phyloP scores from a whole-genome alignment of 1,140 invertebrate genomes.

The Ridgeia piscesae region DNA sequence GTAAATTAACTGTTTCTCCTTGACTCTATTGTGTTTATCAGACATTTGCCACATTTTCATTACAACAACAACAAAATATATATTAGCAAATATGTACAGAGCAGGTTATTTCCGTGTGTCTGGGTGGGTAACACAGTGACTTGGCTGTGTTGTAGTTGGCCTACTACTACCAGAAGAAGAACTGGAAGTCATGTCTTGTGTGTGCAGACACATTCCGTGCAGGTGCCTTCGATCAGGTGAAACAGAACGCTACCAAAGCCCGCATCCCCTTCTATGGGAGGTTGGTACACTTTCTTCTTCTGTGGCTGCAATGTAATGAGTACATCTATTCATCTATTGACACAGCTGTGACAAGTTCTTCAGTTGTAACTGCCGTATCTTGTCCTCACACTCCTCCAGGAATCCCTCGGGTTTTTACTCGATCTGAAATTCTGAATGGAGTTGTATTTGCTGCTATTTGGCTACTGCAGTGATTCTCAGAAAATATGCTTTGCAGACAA shows the following conservation, averaged over 20 bases:
- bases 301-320: no score
- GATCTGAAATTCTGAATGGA: no score
- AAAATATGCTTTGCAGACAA: no score
- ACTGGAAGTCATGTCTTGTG: slow-evolving; percentile 98
- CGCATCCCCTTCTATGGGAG: slow-evolving; percentile 99
- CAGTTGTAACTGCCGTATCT: no score
- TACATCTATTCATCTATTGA: no score
- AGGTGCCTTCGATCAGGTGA: slow-evolving; percentile 99
- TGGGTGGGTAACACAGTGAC: background rate
- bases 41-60: background rate
- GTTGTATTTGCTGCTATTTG: no score
- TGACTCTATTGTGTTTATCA: background rate
- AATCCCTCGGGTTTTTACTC: no score
- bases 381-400: no score
- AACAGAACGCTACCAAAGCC: slow-evolving; percentile 99
- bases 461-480: no score
- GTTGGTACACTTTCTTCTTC: slow-evolving; percentile 57
- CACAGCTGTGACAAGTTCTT: no score
- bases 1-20: no score
- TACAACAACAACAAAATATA: background rate
- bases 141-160: slow-evolving; percentile 68
- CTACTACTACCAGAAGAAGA: slow-evolving; percentile 95
- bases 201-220: slow-evolving; percentile 99
- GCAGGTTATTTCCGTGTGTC: background rate
- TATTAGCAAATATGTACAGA: background rate